Evolutionary conservation across 1,140 invertebrate species (phyloP).

Genomic region (Zophobas atratus): DNA sequence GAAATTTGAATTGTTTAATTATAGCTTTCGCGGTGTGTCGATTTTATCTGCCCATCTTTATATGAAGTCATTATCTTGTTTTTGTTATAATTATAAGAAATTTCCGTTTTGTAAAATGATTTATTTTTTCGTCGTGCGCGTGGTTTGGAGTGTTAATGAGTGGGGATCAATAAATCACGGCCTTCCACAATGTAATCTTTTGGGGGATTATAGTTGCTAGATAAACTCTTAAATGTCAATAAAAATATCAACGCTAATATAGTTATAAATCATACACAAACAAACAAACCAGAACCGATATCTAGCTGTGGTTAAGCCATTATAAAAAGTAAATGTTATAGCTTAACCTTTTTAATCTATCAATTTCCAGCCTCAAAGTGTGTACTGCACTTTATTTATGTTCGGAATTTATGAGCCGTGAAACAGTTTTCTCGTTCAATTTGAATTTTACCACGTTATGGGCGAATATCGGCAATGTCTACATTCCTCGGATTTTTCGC

Average conservation of each 20-base stretch:
- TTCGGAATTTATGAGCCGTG: slow-evolving; percentile 52
- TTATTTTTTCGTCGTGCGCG: slow-evolving; percentile 5
- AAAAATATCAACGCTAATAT: slow-evolving; percentile 41
- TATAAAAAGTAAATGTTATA: slow-evolving; percentile 46
- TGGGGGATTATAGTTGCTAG: slow-evolving; percentile 19
- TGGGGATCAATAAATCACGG: neutral
- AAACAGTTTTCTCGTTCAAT: slow-evolving; percentile 51
- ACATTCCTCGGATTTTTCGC: neutral
- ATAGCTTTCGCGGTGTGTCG: slow-evolving; percentile 1
- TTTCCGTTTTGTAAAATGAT: neutral
- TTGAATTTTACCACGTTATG: slow-evolving; percentile 20
- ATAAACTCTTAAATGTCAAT: slow-evolving; percentile 44
- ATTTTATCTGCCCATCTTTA: slow-evolving; percentile 11
- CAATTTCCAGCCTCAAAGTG: slow-evolving; percentile 45
- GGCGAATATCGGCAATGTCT: neutral
- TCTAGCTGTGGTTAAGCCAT: slow-evolving; percentile 49
- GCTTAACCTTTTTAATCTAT: slow-evolving; percentile 49
- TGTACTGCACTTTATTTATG: slow-evolving; percentile 31
- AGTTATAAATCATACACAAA: slow-evolving; percentile 40
- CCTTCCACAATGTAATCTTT: neutral
- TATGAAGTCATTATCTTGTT: slow-evolving; percentile 21
- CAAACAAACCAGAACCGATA: slow-evolving; percentile 45
- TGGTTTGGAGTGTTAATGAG: neutral
- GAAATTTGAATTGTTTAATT: slow-evolving; percentile 15
- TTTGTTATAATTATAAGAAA: neutral